Evolutionary conservation across 2,888 invertebrate genomes (phyloP).

Genomic region (Ditula angustiorana): DNA sequence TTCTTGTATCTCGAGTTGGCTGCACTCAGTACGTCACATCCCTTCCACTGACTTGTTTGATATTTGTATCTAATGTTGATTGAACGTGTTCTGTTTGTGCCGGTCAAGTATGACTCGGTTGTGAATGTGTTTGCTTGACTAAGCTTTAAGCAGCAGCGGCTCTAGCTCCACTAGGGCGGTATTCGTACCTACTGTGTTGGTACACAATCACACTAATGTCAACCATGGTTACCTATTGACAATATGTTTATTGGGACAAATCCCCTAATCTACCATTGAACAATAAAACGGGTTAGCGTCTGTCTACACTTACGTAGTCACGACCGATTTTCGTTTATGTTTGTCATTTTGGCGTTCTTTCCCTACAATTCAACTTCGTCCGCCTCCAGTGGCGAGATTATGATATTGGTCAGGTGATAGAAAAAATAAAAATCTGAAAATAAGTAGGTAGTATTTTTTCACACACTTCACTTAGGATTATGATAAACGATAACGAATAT

Average conservation of each 20-base stretch:
- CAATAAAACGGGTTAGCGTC: constrained; percentile 68
- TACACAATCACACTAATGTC: constrained; percentile 58
- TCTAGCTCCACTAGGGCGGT: constrained; percentile 71
- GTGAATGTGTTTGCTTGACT: constrained; percentile 55
- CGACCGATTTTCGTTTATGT: constrained; percentile 65
- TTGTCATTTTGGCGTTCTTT: constrained; percentile 70
- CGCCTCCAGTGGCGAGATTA: constrained; percentile 69
- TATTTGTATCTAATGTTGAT: constrained; percentile 47
- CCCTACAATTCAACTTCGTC: constrained; percentile 70
- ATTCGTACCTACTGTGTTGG: constrained; percentile 48
- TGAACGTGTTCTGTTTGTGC: constrained; percentile 55
- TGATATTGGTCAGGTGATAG: constrained; percentile 80
- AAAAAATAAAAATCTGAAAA: constrained; percentile 85
- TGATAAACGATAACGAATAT: constrained; percentile 76
- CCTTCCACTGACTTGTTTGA: constrained; percentile 10
- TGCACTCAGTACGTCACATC: constrained; percentile 16
- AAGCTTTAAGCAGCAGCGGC: constrained; percentile 75
- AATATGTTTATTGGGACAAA: constrained; percentile 64
- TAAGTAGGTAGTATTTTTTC: constrained; percentile 84
- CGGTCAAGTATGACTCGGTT: constrained; percentile 49
- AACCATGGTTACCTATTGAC: constrained; percentile 69
- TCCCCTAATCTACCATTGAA: constrained; percentile 79
- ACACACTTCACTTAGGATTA: constrained; percentile 79
- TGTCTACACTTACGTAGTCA: constrained; percentile 74
- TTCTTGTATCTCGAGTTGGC: constrained; percentile 28